Evolutionary conservation across 2,113 vertebrate genomes (phyloP).

Genomic region (Gadus chalcogrammus): DNA sequence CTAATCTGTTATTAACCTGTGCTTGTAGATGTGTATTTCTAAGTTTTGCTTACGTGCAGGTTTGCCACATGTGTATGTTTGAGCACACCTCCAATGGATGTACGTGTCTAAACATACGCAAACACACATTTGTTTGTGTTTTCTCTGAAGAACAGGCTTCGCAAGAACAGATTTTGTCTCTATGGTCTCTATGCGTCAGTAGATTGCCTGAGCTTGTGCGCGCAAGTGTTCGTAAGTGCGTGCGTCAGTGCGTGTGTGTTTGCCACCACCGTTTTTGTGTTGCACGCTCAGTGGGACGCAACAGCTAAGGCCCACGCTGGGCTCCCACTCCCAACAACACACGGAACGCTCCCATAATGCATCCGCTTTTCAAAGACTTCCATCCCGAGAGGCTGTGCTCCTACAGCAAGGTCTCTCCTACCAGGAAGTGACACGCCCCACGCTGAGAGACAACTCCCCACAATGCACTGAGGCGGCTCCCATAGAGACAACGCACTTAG

Average conservation of each 20-base stretch:
- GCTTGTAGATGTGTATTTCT: constrained; percentile 34
- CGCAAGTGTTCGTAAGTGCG: constrained; percentile 9
- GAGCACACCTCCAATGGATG: not conserved
- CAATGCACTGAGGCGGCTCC: constrained; percentile 55
- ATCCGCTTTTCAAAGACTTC: constrained; percentile 63
- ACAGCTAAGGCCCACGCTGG: constrained; percentile 52
- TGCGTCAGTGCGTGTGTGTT: constrained; percentile 6
- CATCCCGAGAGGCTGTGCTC: constrained; percentile 60
- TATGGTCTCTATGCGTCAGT: constrained; percentile 4
- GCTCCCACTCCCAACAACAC: constrained; percentile 52
- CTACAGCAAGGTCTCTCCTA: constrained; percentile 61
- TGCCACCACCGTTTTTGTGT: constrained; percentile 5
- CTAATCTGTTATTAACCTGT: constrained; percentile 4
- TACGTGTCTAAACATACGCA: not conserved
- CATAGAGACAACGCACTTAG: constrained; percentile 40
- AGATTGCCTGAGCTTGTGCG: constrained; percentile 1
- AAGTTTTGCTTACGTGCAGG: not conserved
- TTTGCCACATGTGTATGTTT: not conserved
- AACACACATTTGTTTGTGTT: too few relatives aligned
- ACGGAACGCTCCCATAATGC: constrained; percentile 58
- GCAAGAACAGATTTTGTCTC: too few relatives aligned
- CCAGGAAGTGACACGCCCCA: constrained; percentile 66
- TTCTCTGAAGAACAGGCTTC: too few relatives aligned
- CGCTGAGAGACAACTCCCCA: constrained; percentile 62
- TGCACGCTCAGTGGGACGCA: constrained; percentile 40